A percentile compares a stretch with the other conserved stretches of the same genome.
Conservation (phyloP, 1,140 invertebrate genomes). For the Pseudoatta argentina region DNA sequence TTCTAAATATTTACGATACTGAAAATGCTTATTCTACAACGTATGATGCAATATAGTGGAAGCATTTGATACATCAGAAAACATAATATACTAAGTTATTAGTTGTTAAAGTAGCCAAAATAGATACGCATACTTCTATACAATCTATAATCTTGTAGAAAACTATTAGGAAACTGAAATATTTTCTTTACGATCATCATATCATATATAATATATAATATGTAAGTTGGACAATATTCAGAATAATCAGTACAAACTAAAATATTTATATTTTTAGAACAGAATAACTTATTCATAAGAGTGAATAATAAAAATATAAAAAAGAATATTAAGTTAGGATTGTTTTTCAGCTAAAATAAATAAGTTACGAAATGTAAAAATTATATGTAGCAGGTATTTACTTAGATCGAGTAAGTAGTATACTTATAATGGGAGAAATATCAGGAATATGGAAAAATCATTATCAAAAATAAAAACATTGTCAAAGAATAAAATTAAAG, state of each 20-base stretch:
- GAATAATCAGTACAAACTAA: neutral
- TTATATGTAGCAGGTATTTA: too few species aligned
- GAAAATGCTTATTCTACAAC: slow-evolving; percentile 30
- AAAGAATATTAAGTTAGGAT: too few species aligned
- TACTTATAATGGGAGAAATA: too few species aligned
- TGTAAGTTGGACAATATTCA: neutral
- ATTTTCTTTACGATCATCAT: neutral
- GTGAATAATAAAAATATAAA: neutral
- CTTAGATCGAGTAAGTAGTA: too few species aligned
- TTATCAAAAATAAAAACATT: too few species aligned
- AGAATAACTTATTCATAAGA: too few species aligned
- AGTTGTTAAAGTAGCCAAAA: neutral
- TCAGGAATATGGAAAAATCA: too few species aligned
- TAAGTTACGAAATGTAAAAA: too few species aligned
- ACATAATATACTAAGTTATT: neutral
- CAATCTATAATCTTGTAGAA: neutral
- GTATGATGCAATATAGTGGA: neutral
- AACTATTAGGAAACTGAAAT: neutral
- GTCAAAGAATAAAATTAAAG: too few species aligned
- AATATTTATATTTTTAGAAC: neutral
- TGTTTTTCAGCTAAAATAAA: too few species aligned
- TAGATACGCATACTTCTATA: neutral
- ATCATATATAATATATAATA: neutral
- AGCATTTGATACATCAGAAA: neutral
- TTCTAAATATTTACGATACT: slow-evolving; percentile 54